Base-by-base conservation (phyloP, 2,888 invertebrate genomes). In the Stomorhina lunata region DNA sequence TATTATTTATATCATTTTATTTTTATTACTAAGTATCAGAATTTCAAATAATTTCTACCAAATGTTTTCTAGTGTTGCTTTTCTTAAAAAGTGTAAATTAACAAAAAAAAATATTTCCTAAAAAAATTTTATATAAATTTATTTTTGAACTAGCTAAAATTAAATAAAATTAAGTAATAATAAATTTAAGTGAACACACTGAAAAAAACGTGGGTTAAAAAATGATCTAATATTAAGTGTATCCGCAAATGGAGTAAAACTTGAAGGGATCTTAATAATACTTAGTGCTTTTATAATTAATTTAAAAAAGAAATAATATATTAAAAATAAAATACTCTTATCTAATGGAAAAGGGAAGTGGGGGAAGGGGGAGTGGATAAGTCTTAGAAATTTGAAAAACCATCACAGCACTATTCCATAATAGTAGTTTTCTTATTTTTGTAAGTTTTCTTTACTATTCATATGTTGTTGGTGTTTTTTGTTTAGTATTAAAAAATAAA, bases 361-460 rank as follows among this genome's bases (percentile, higher is more conserved):
- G 3, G 45, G 25, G 37, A 25, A 69, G 9, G 12, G 29, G 22
- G 15, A 48, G 45, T 40, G 32, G 15, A 55, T 15, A 50, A 69
- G 61, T 68, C 43, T 69, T 61, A 37, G 29, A 65, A 78, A 71
- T 63, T 78, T 72, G 53, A 66, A 59, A 77, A 73, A 65, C 78
- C 81, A 82, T 82, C 81, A 82, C 81, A 82, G 81, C 81, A 71
- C 69, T 79, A 82, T 69, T 78, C 29, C 37, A 53, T 22, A 69
- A 78, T 77, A 77, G 65, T 76, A 69, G 27, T 61, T 25, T 29
- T 43, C 27, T 57, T 25, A n/a, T n/a, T 27, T 10, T 55, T 63
- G 29, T 40, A 45, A 50, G 5, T 37, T 27, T 37, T 43, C 5
- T 48, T 2, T 15, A n/a, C n/a, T n/a, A n/a, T n/a, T n/a, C n/a